These are phyloP conservation scores for Achroia grisella DNA, from an alignment of 1,140 invertebrate genomes.

Conservation along the genomic window DNA sequence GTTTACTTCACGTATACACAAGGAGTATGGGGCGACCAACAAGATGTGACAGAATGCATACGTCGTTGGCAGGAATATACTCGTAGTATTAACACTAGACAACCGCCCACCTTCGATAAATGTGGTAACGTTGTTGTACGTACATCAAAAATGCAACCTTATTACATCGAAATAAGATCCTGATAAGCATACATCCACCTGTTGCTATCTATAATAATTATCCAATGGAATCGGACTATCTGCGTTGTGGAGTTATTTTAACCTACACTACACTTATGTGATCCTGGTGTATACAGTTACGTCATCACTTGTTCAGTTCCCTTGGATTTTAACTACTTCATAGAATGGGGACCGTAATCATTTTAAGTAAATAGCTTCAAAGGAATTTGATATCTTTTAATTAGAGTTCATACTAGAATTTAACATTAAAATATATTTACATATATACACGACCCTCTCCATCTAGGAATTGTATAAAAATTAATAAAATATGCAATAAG, in stretches of 20 bases:
- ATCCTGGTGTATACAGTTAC: slow-evolving; percentile 45
- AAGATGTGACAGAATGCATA: slow-evolving; percentile 52
- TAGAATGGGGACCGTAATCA: too few species aligned
- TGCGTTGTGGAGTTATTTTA: too few species aligned
- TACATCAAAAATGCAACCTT: slow-evolving; percentile 9
- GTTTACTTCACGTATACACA: slow-evolving; percentile 61
- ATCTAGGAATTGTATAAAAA: too few species aligned
- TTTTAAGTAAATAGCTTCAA: too few species aligned
- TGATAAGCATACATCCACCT: background rate
- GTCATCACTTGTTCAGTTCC: slow-evolving; percentile 40
- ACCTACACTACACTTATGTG: slow-evolving; percentile 19
- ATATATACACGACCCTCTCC: too few species aligned
- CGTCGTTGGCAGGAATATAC: slow-evolving; percentile 57
- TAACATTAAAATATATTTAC: too few species aligned
- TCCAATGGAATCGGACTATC: too few species aligned
- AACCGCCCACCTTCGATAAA: slow-evolving; percentile 47
- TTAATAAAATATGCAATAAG: too few species aligned
- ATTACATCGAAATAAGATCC: slow-evolving; percentile 1
- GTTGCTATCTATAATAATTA: too few species aligned
- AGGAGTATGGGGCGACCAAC: slow-evolving; percentile 66
- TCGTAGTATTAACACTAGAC: slow-evolving; percentile 52
- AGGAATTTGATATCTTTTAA: slow-evolving; percentile 4
- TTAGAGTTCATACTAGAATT: too few species aligned
- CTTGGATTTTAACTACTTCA: too few species aligned
- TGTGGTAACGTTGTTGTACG: slow-evolving; percentile 57